Conservation (phyloP, 2,888 invertebrate species). For the Cryptus armator region DNA sequence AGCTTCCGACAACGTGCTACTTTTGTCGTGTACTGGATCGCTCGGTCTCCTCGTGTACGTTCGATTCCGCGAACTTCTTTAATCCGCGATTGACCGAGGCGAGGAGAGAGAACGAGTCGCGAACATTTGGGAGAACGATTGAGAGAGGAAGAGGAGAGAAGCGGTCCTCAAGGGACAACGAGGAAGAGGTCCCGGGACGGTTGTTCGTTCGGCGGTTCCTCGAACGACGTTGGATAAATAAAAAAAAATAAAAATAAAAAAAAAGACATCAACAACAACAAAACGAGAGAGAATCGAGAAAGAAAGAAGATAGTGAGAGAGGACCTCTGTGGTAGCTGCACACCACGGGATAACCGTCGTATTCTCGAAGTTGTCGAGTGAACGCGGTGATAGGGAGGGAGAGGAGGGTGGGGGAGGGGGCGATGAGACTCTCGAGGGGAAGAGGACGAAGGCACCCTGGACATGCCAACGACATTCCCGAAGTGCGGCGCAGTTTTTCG, state of each 20-base stretch:
- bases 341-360: conserved; percentile 70
- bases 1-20: conserved; percentile 35
- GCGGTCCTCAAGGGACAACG: conserved; percentile 68
- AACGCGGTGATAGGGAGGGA: conserved; percentile 65
- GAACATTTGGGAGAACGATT: conserved; percentile 23
- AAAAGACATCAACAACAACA: conserved; percentile 40
- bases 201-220: conserved; percentile 71
- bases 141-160: conserved; percentile 54
- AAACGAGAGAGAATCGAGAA: conserved; percentile 66
- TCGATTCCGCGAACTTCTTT: conserved; percentile 58
- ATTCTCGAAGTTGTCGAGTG: conserved; percentile 75
- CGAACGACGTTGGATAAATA: conserved; percentile 58
- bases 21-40: conserved; percentile 39
- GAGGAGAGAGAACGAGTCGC: conserved; percentile 14
- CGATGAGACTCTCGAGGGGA: conserved; percentile 66
- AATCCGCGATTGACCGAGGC: conserved; percentile 60
- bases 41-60: conserved; percentile 20
- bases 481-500: conserved; percentile 83
- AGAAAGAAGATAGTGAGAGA: conserved; percentile 61
- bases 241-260: conserved; percentile 9
- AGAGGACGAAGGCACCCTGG: conserved; percentile 78
- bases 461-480: conserved; percentile 83
- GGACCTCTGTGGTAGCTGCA: conserved; percentile 63
- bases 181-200: conserved; percentile 73
- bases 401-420: too few species aligned